A percentile compares a stretch with the other conserved stretches of the same genome.
phyloP scores from a whole-genome alignment of 2,797 vertebrate genomes.

The Sebastes trivittatus region DNA sequence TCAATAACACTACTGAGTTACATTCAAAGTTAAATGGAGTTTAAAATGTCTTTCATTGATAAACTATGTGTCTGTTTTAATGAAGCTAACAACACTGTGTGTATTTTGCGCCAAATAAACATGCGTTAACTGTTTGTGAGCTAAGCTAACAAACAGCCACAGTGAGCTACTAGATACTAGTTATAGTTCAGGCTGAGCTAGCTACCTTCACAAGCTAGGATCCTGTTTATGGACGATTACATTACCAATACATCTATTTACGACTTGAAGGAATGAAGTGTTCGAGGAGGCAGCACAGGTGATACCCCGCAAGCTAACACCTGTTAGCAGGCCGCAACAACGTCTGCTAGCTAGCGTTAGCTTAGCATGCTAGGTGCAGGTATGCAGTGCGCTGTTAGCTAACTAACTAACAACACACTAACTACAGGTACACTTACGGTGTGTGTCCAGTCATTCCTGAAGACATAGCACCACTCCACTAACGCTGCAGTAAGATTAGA shows the following conservation, averaged over 20 bases:
- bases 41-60: too few relatives aligned
- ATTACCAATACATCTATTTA: too few relatives aligned
- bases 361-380: neutral
- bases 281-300: fast-evolving
- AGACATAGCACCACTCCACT: conserved; percentile 75
- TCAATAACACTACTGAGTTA: neutral
- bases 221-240: neutral
- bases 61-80: neutral
- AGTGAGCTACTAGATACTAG: neutral
- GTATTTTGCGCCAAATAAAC: neutral
- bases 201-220: neutral
- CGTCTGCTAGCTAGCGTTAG: conserved; percentile 17
- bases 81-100: neutral
- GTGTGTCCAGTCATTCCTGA: conserved; percentile 84
- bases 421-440: conserved; percentile 74
- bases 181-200: neutral
- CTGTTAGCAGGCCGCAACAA: conserved; percentile 28
- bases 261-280: fast-evolving
- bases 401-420: neutral
- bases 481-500: conserved; percentile 10
- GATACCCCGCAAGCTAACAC: neutral
- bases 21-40: neutral
- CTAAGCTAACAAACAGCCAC: neutral
- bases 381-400: neutral
- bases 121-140: neutral